A percentile compares a stretch with the other conserved stretches of the same genome.
These are phyloP conservation scores for Luperina testacea DNA, from an alignment of 2,888 invertebrate species.

Conservation along the genomic window DNA sequence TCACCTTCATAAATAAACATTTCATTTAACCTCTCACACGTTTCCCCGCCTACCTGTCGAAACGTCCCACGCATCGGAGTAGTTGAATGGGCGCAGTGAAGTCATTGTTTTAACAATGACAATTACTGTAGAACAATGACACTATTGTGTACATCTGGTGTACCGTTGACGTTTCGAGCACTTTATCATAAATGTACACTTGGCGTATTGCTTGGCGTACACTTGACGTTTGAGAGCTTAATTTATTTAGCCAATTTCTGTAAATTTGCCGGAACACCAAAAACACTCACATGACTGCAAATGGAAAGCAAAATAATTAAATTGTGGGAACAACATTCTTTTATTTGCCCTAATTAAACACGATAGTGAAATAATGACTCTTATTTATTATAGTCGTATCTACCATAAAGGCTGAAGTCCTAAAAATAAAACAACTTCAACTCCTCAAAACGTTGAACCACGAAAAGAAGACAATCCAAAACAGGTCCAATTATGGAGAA, in stretches of 20 bases:
- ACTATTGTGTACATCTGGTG: too few relatives aligned
- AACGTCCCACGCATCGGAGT: too few relatives aligned
- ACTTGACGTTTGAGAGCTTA: too few relatives aligned
- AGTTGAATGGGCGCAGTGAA: too few relatives aligned
- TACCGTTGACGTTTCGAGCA: too few relatives aligned
- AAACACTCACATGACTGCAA: neutral
- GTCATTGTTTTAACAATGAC: too few relatives aligned
- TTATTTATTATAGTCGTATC: neutral
- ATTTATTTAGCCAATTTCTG: neutral
- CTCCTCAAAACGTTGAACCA: constrained; percentile 22
- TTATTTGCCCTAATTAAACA: neutral
- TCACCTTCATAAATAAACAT: neutral
- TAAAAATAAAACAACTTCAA: constrained; percentile 14
- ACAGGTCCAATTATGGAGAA: constrained; percentile 61
- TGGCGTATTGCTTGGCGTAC: too few relatives aligned
- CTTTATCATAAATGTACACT: too few relatives aligned
- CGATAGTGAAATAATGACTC: neutral
- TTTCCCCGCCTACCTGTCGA: too few relatives aligned
- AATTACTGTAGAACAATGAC: too few relatives aligned
- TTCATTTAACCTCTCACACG: neutral
- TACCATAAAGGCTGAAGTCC: neutral
- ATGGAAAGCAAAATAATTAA: neutral
- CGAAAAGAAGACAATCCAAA: constrained; percentile 49
- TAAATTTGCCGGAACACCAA: neutral
- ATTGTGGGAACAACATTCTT: neutral